Conservation (phyloP, 1,140 invertebrate genomes). For the Drosophila neocordata region DNA sequence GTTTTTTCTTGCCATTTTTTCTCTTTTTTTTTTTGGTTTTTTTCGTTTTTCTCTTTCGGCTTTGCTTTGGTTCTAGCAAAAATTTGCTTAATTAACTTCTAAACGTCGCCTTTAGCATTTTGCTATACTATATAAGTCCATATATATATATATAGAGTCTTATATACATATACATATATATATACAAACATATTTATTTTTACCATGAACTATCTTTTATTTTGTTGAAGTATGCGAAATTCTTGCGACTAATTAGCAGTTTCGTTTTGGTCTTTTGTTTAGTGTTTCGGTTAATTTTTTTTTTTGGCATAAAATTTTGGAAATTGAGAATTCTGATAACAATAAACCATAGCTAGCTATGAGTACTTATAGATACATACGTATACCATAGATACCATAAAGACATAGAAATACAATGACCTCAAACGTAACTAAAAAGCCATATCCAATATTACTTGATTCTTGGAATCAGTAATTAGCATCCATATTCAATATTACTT, state of each 20-base stretch:
- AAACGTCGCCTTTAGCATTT: slow-evolving; percentile 72
- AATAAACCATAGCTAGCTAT: not conserved
- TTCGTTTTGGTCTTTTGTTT: slow-evolving; percentile 49
- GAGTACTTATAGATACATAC: not conserved
- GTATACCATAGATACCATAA: no score
- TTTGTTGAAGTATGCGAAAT: slow-evolving; percentile 51
- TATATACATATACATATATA: not conserved
- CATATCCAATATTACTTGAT: no score
- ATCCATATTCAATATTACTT: no score
- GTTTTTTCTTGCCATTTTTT: slow-evolving; percentile 10
- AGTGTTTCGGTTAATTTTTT: not conserved
- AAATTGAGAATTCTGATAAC: not conserved
- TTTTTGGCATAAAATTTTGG: not conserved
- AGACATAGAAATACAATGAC: no score
- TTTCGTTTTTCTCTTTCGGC: not conserved
- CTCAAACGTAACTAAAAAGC: no score
- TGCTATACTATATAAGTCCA: slow-evolving; percentile 21
- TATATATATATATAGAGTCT: not conserved
- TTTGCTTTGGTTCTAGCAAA: slow-evolving; percentile 52
- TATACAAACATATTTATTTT: slow-evolving; percentile 20
- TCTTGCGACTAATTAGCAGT: slow-evolving; percentile 65
- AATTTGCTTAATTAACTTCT: slow-evolving; percentile 79
- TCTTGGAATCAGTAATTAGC: no score
- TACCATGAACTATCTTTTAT: slow-evolving; percentile 4
- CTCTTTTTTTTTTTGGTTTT: slow-evolving; percentile 1